phyloP scores from a whole-genome alignment of 1,140 invertebrate species.

The Melitaea cinxia region DNA sequence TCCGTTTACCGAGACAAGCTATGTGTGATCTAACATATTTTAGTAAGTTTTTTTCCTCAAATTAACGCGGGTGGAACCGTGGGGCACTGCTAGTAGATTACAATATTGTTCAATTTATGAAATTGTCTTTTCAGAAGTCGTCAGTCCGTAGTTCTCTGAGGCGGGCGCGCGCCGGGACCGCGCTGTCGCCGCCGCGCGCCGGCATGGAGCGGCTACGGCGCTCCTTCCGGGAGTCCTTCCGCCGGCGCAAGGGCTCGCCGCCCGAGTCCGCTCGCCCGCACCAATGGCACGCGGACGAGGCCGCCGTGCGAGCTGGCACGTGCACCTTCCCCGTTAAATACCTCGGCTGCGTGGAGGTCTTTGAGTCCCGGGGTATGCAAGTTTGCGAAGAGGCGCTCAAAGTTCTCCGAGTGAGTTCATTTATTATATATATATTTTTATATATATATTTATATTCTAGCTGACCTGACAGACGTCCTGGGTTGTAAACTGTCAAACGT shows the following conservation, averaged over 20 bases:
- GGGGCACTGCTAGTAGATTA: too few relatives aligned
- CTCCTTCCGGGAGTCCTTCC: constrained; percentile 96
- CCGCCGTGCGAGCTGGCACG: constrained; percentile 95
- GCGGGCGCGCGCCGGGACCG: constrained; percentile 83
- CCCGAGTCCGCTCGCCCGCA: constrained; percentile 97
- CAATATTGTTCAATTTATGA: neutral
- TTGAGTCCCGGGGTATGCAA: constrained; percentile 99
- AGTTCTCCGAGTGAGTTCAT: constrained; percentile 89
- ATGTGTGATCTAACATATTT: too few relatives aligned
- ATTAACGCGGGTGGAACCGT: too few relatives aligned
- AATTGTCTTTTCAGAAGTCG: constrained; percentile 72
- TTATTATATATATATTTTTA: too few relatives aligned
- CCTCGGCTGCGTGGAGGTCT: constrained; percentile 99
- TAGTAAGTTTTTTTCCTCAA: too few relatives aligned
- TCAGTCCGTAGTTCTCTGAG: constrained; percentile 81
- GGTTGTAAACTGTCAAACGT: too few relatives aligned
- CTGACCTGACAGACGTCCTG: too few relatives aligned
- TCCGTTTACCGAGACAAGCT: too few relatives aligned
- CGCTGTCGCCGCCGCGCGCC: constrained; percentile 87
- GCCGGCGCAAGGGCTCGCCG: constrained; percentile 89
- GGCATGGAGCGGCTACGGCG: constrained; percentile 95
- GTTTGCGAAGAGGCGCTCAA: constrained; percentile 99
- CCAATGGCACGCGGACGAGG: constrained; percentile 99
- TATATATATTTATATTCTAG: too few relatives aligned
- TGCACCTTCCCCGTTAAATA: constrained; percentile 99